Base-by-base conservation (phyloP, 2,113 vertebrate genomes). In the Hyperopisus bebe region DNA sequence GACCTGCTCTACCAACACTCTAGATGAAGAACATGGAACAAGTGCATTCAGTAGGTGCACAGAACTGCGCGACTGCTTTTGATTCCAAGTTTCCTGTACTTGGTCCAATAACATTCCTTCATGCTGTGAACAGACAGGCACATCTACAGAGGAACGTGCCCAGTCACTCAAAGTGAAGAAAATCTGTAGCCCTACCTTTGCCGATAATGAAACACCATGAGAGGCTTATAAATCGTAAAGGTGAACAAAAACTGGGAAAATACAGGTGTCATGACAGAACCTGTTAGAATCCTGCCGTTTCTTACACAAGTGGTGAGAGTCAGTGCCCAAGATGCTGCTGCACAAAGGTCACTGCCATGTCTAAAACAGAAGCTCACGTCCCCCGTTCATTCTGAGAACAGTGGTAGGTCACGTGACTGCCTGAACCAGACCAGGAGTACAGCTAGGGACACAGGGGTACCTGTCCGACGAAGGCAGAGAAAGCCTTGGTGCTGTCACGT, bases 391-490 rank as follows among this genome's bases (percentile, higher is more conserved):
- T 42, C 15, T 8, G 74, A 80, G 31, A 80, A 42, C 35, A 80
- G 35, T 21, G 39, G 31, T 17, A 8, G 74, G 74, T 80, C 31
- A 82, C 13, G 4, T 42, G 13, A 80, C 74, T 35, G 5, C 17
- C 2, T n/a, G 42, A 19, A 35, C 42, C 44, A 24, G 82, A 44
- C 21, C 39, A 84, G 82, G 44, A 84, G 44, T 1, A 2, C 13
- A 27, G 42, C 77, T 2, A 21, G 42, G 44, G 42, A 13, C 44
- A 21, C 24, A 47, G 44, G 7, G 48, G 88, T 95, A 99, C 98
- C 98, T 99, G 98, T 93, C 98, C 98, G 92, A 99, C 98, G 94
- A 99, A 99, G 24, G 98, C 98, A 92, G 98, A 99, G 94, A 99
- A 99, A 0, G 98, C 98, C 95, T 99, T 99, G 95, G 98, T 99